Evolutionary conservation across 2,113 vertebrate species (phyloP), one percentile per base, ranked within the genome.

Genomic region (Amphilophus citrinellus): DNA sequence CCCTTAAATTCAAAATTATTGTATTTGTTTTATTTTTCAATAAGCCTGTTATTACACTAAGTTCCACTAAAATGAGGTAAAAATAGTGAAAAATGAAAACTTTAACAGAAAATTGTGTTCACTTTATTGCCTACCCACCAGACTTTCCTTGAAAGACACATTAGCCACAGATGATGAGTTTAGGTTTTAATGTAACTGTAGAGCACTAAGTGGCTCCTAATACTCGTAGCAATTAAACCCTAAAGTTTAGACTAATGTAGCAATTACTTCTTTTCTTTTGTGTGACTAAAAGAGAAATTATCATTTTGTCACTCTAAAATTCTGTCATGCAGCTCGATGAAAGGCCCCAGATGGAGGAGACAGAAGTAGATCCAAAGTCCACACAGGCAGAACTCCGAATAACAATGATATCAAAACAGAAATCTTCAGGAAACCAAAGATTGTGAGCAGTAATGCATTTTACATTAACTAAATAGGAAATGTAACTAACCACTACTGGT

Each of bases 221-320:
- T 62, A 24, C 37, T 71, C 30, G 44, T 63, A 73, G 73, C 61
- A 68, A 58, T 80, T 79, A 83, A 56, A 58, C 65, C 66, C n/a
- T 76, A 37, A 39, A 66, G 73, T 71, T 79, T 61, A 65, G 15
- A 4, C 73, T 32, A 27, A 50, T 63, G 15, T n/a, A 53, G n/a
- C 3, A 56, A 24, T 66, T 42, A 66, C 39, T 76, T 71, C 76
- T 39, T 82, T 37, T 17, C 13, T 68, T 24, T 24, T 9, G 35
- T 58, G n/a, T 39, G 22, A 20, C 73, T 56, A 32, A 62, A 39
- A 76, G 15, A 79, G 32, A 22, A 83, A 80, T 65, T 80, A 63
- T 61, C 22, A 11, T 17, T 2, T 30, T 42, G 24, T 10, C 15
- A 11, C 35, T 58, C 30, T 76, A 30, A 62, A 27, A 27, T 50